Conservation (phyloP, 2,888 invertebrate species). For the Glyphotaelius pellucidus region DNA sequence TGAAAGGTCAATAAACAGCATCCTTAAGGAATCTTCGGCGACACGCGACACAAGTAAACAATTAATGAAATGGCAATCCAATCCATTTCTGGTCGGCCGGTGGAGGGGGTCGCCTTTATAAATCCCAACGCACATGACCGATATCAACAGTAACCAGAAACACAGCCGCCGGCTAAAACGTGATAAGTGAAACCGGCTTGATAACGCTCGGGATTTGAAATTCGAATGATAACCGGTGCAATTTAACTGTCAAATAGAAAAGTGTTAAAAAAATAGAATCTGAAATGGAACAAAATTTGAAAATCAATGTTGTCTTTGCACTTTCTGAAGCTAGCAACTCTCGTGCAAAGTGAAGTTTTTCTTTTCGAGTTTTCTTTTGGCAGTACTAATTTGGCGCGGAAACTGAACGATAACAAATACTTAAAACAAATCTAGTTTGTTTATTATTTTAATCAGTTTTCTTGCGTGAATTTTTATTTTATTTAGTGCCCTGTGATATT, state of each 20-base stretch:
- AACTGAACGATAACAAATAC: constrained; percentile 19
- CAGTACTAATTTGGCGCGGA: constrained; percentile 48
- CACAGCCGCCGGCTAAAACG: constrained; percentile 15
- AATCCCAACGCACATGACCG: constrained; percentile 52
- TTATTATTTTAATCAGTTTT: background rate
- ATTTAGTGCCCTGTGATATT: constrained; percentile 53
- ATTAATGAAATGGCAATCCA: background rate
- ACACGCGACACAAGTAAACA: constrained; percentile 16
- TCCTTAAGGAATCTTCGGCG: background rate
- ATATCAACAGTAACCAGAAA: constrained; percentile 57
- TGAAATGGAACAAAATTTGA: constrained; percentile 44
- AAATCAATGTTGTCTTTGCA: constrained; percentile 51
- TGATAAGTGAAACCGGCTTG: background rate
- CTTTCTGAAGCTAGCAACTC: constrained; percentile 22
- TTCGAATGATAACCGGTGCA: constrained; percentile 14
- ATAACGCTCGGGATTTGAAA: background rate
- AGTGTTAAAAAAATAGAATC: background rate
- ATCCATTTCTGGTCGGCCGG: constrained; percentile 36
- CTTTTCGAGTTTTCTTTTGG: constrained; percentile 46
- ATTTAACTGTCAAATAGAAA: constrained; percentile 1
- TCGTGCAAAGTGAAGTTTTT: constrained; percentile 3
- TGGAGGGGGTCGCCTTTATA: constrained; percentile 55
- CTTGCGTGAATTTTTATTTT: background rate
- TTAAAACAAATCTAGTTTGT: constrained; percentile 1
- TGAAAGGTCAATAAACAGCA: background rate